Percentiles rank a stretch among this genome's conserved stretches.
Conservation (phyloP, 2,888 invertebrate genomes). For the Drosophila nr. perissopoda region DNA sequence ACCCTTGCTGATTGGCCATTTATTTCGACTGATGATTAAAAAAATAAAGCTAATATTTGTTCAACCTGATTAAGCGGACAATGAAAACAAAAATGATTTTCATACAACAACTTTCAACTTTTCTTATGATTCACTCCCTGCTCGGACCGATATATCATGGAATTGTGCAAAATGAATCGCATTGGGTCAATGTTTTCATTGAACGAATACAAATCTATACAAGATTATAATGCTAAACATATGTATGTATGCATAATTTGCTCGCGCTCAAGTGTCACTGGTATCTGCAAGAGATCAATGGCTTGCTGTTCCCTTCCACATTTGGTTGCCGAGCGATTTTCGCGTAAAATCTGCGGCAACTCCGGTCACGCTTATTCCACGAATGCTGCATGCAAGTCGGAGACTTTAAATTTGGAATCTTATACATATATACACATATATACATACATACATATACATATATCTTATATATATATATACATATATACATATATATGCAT, state of each 20-base stretch:
- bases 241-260: constrained; percentile 6
- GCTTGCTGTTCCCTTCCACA: constrained; percentile 4
- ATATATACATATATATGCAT: background rate
- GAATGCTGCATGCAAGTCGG: constrained; percentile 20
- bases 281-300: constrained; percentile 5
- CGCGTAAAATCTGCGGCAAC: constrained; percentile 23
- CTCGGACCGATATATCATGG: background rate
- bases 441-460: background rate
- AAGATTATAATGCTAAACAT: constrained; percentile 1
- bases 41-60: background rate
- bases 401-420: constrained; percentile 34
- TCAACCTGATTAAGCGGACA: background rate
- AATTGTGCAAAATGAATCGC: background rate
- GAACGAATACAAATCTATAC: background rate
- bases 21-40: background rate
- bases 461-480: background rate
- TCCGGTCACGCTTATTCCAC: constrained; percentile 28
- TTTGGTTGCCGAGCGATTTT: constrained; percentile 14
- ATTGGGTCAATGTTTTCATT: constrained; percentile 5
- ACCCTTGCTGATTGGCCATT: constrained; percentile 3
- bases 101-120: background rate
- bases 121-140: background rate
- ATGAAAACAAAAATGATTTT: background rate
- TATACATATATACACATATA: constrained; percentile 6
- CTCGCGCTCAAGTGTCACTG: constrained; percentile 4